Percentiles rank a stretch among this genome's conserved stretches.
Evolutionary conservation across 2,888 invertebrate species (phyloP).

Genomic region (Sabellastarte sp.): DNA sequence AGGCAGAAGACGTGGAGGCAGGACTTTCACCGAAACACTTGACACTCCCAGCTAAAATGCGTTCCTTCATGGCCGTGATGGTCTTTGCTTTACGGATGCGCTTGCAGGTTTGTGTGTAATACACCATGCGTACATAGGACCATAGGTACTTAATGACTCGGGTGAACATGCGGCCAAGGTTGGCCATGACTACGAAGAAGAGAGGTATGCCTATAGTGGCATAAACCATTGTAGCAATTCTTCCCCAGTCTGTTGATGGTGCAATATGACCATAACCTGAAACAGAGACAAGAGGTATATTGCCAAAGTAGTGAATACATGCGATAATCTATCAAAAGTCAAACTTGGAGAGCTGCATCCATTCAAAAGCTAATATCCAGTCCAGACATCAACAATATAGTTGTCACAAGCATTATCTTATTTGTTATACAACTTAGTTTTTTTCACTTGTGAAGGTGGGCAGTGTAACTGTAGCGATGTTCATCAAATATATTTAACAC

Average conservation of each 20-base stretch:
- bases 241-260: constrained; percentile 82
- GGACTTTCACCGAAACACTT: neutral
- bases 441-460: too few relatives aligned
- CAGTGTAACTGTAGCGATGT: too few relatives aligned
- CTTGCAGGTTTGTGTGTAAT: constrained; percentile 67
- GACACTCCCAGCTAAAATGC: too few relatives aligned
- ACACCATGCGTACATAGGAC: constrained; percentile 61
- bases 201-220: constrained; percentile 94
- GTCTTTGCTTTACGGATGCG: neutral
- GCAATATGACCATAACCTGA: constrained; percentile 95
- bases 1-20: neutral
- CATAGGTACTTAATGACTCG: constrained; percentile 85
- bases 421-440: too few relatives aligned
- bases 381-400: too few relatives aligned
- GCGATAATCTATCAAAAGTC: too few relatives aligned
- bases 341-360: too few relatives aligned
- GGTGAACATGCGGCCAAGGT: constrained; percentile 92
- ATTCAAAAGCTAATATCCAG: too few relatives aligned
- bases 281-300: constrained; percentile 8
- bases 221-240: constrained; percentile 86
- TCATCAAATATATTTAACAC: too few relatives aligned
- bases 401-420: too few relatives aligned
- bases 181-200: constrained; percentile 88
- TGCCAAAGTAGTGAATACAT: too few relatives aligned
- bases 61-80: too few relatives aligned